phyloP scores from a whole-genome alignment of 2,797 vertebrate genomes.

The Siniperca undulata region DNA sequence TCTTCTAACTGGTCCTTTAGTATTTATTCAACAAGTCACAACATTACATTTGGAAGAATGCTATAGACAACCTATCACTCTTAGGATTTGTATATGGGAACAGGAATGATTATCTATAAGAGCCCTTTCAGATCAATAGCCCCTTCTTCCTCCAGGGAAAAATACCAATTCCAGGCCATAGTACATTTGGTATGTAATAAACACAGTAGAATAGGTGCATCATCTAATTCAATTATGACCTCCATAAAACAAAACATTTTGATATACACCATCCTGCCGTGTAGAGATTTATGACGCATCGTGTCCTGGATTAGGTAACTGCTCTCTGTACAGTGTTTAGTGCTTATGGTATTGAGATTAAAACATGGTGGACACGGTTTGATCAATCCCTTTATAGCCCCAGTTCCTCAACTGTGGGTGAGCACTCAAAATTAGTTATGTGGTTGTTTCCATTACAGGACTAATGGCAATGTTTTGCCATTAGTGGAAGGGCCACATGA shows the following conservation, averaged over 20 bases:
- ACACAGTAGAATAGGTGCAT: slow-evolving; percentile 18
- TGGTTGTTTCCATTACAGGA: slow-evolving; percentile 4
- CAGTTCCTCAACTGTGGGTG: slow-evolving; percentile 12
- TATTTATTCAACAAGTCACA: slow-evolving; percentile 62
- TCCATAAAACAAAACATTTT: slow-evolving; percentile 22
- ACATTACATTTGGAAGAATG: slow-evolving; percentile 32
- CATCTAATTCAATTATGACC: slow-evolving; percentile 25
- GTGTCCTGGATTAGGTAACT: neutral
- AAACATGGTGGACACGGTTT: slow-evolving; percentile 32
- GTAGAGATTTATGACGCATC: neutral
- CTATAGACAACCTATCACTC: slow-evolving; percentile 16
- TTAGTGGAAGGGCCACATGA: neutral
- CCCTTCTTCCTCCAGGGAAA: slow-evolving; percentile 16
- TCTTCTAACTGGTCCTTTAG: slow-evolving; percentile 45
- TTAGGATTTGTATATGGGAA: slow-evolving; percentile 19
- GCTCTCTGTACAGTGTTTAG: slow-evolving; percentile 6
- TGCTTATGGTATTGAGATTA: slow-evolving; percentile 6
- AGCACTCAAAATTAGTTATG: slow-evolving; percentile 3
- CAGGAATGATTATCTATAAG: slow-evolving; percentile 27
- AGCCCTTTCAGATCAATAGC: slow-evolving; percentile 42
- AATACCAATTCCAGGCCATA: neutral
- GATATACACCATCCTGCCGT: neutral
- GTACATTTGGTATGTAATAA: slow-evolving; percentile 14
- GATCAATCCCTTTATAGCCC: slow-evolving; percentile 27
- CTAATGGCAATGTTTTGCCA: neutral